Conservation (phyloP, 1,140 invertebrate species). For the Eriocheir sinensis region DNA sequence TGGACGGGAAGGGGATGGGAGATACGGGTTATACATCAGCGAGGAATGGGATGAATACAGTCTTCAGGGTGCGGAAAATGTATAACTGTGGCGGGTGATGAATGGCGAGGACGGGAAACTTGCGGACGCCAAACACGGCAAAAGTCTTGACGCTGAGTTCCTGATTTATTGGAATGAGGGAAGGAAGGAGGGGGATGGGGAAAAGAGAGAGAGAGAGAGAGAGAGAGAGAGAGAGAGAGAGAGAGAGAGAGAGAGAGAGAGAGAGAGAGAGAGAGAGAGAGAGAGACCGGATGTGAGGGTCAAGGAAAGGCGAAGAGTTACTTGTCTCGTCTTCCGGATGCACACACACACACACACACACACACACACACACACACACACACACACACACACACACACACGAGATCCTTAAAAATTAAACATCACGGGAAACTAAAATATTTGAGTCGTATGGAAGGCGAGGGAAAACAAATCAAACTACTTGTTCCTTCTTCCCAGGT, state of each 20-base stretch:
- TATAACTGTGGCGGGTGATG: background rate
- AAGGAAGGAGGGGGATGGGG: background rate
- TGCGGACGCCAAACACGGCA: too few relatives aligned
- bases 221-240: background rate
- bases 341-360: background rate
- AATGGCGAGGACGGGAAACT: background rate
- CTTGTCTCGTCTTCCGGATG: background rate
- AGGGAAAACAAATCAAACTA: too few relatives aligned
- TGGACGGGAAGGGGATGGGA: background rate
- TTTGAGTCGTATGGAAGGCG: too few relatives aligned
- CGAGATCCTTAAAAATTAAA: too few relatives aligned
- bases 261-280: conserved; percentile 21
- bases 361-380: conserved; percentile 4
- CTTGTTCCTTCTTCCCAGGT: too few relatives aligned
- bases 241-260: background rate
- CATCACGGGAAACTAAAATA: too few relatives aligned
- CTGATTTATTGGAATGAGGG: background rate
- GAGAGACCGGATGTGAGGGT: background rate
- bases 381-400: conserved; percentile 7
- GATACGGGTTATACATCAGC: conserved; percentile 15
- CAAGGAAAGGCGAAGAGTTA: background rate
- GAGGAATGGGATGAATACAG: background rate
- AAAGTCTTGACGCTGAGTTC: background rate
- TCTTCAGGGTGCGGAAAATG: background rate
- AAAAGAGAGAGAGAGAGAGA: background rate